Conservation (phyloP, 2,888 invertebrate genomes). For the Leptinotarsa juncta region DNA sequence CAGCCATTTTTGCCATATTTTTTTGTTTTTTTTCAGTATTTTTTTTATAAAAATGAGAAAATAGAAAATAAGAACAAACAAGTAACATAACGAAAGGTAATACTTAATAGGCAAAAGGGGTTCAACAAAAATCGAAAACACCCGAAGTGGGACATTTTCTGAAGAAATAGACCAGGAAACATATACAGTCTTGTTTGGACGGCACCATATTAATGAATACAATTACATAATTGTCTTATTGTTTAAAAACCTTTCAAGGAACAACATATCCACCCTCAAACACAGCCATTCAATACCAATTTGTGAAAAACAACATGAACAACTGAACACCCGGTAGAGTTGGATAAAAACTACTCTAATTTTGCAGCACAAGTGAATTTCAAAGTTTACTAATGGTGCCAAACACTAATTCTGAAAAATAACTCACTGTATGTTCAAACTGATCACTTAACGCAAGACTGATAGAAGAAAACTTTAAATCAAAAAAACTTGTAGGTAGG, state of each 20-base stretch:
- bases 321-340: not conserved
- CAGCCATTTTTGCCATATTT: constrained; percentile 40
- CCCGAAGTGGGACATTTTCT: not conserved
- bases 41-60: constrained; percentile 24
- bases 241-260: not conserved
- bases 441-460: not conserved
- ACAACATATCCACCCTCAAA: not conserved
- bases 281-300: constrained; percentile 5
- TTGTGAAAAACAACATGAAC: constrained; percentile 3
- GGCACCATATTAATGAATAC: constrained; percentile 8
- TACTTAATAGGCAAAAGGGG: constrained; percentile 34
- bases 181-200: constrained; percentile 3
- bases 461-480: not conserved
- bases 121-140: constrained; percentile 21
- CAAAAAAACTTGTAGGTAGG: too few relatives aligned
- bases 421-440: constrained; percentile 2
- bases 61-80: constrained; percentile 28
- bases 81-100: constrained; percentile 26
- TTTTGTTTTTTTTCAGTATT: constrained; percentile 27
- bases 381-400: not conserved
- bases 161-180: constrained; percentile 6
- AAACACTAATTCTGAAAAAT: not conserved
- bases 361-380: not conserved
- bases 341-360: not conserved
- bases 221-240: not conserved